These are phyloP conservation scores for Emys orbicularis DNA, from an alignment of 2,797 vertebrate genomes.

Conservation along the genomic window DNA sequence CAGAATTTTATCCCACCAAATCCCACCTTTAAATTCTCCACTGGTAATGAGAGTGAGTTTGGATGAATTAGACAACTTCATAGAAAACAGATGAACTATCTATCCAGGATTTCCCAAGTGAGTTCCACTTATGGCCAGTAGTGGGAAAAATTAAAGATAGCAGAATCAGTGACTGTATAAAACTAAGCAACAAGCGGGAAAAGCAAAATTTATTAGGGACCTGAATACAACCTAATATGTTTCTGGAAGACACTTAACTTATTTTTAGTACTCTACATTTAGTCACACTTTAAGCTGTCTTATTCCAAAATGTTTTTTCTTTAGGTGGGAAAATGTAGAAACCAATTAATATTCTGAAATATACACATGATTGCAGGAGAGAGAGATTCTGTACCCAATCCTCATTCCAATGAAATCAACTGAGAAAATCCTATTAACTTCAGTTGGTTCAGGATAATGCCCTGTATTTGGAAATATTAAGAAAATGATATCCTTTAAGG, in stretches of 20 bases:
- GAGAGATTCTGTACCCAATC: constrained; percentile 22
- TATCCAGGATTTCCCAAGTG: constrained; percentile 60
- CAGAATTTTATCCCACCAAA: constrained; percentile 2
- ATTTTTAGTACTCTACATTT: constrained; percentile 55
- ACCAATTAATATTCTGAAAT: constrained; percentile 71
- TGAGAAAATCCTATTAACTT: constrained; percentile 26
- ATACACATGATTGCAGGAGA: constrained; percentile 61
- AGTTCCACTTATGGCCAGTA: constrained; percentile 60
- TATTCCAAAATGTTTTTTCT: constrained; percentile 40
- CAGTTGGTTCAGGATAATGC: constrained; percentile 33
- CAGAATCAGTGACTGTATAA: constrained; percentile 67
- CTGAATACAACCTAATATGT: constrained; percentile 53
- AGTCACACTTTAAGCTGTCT: constrained; percentile 28
- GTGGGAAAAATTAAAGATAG: constrained; percentile 62
- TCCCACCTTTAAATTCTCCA: background rate
- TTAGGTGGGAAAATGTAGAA: background rate
- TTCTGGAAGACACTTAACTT: constrained; percentile 21
- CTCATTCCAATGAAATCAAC: constrained; percentile 52
- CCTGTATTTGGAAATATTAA: constrained; percentile 74
- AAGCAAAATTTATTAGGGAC: constrained; percentile 59
- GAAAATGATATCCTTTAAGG: constrained; percentile 76
- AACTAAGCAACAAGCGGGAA: constrained; percentile 65
- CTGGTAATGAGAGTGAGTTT: background rate
- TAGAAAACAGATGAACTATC: constrained; percentile 57
- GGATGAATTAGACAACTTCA: constrained; percentile 54